A percentile compares a stretch with the other conserved stretches of the same genome.
phyloP scores from a whole-genome alignment of 2,797 vertebrate species.

The Coendou prehensilis region DNA sequence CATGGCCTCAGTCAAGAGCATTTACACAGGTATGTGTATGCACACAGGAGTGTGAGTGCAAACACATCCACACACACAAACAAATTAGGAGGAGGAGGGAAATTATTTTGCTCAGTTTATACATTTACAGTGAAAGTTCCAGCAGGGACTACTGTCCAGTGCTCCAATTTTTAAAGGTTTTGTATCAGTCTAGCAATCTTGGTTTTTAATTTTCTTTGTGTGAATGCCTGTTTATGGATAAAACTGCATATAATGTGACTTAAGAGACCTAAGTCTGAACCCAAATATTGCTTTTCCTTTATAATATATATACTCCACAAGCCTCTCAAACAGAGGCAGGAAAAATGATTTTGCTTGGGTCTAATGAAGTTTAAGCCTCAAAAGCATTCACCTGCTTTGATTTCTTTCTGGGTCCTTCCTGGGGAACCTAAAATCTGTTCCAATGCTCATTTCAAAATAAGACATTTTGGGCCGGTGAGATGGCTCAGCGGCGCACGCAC shows the following conservation, averaged over 20 bases:
- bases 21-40: rapidly evolving
- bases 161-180: background rate
- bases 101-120: background rate
- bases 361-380: background rate
- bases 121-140: background rate
- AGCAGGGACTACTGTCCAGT: background rate
- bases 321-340: background rate
- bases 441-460: background rate
- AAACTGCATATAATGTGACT: background rate
- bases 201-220: background rate
- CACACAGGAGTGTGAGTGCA: background rate
- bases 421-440: background rate
- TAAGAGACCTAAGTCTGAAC: background rate
- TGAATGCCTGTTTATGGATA: background rate
- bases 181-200: background rate
- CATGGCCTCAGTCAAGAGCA: background rate
- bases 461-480: background rate
- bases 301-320: background rate
- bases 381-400: background rate
- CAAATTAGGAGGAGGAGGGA: rapidly evolving
- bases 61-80: background rate
- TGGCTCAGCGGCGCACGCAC: too few relatives aligned
- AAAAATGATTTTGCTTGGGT: background rate
- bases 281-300: background rate
- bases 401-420: background rate